phyloP scores from a whole-genome alignment of 2,113 vertebrate genomes.

The Bolborhynchus lineola region DNA sequence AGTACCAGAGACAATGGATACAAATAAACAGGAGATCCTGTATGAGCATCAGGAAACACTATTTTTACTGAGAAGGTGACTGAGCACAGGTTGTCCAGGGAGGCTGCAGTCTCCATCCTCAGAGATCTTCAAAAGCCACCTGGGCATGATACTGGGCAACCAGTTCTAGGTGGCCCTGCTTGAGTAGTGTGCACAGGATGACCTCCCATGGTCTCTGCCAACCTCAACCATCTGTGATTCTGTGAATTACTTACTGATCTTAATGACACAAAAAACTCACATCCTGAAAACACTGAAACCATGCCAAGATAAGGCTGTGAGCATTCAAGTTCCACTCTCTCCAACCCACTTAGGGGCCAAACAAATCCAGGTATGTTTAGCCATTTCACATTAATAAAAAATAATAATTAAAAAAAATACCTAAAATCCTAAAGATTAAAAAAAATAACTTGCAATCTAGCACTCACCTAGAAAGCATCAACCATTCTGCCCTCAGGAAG shows the following conservation, averaged over 20 bases:
- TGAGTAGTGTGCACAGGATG: neutral
- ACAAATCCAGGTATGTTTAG: neutral
- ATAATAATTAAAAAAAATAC: neutral
- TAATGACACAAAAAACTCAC: neutral
- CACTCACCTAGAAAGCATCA: neutral
- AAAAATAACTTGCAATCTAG: neutral
- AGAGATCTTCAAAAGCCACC: neutral
- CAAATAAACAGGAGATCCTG: neutral
- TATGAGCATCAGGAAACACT: fast-evolving
- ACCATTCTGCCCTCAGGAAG: neutral
- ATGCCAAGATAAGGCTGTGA: neutral
- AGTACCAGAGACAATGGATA: neutral
- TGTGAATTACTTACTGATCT: neutral
- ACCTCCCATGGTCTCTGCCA: neutral
- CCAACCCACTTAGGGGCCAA: neutral
- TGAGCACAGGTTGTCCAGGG: neutral
- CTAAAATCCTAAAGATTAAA: neutral
- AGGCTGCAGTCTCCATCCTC: neutral
- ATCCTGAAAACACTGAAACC: neutral
- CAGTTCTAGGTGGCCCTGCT: neutral
- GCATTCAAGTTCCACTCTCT: neutral
- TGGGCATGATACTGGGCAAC: neutral
- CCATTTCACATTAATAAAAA: neutral
- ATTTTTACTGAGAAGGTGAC: neutral
- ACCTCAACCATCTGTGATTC: neutral